A percentile compares a stretch with the other conserved stretches of the same genome.
Evolutionary conservation across 2,113 vertebrate genomes (phyloP).

Genomic region (Carollia perspicillata): DNA sequence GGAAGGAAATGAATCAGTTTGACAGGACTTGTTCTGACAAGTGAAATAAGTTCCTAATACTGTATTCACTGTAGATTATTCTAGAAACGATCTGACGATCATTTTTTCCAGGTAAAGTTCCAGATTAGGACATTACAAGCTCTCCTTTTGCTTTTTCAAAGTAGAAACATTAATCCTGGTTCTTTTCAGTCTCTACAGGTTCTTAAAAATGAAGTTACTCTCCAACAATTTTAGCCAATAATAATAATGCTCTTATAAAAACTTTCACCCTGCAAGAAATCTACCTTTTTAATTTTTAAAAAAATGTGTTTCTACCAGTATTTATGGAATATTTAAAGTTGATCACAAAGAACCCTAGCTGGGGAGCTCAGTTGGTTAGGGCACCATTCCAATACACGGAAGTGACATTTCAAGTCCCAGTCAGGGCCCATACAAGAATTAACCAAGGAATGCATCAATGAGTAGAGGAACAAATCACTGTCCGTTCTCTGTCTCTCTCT

Average conservation of each 20-base stretch:
- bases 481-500: too few relatives aligned
- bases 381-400: too few relatives aligned
- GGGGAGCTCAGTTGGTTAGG: too few relatives aligned
- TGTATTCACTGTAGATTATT: conserved; percentile 54
- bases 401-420: too few relatives aligned
- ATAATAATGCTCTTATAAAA: neutral
- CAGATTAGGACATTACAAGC: conserved; percentile 34
- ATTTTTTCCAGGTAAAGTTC: conserved; percentile 23
- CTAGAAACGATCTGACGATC: conserved; percentile 50
- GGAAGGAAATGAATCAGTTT: conserved; percentile 68
- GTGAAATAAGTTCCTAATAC: conserved; percentile 48
- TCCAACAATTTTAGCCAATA: conserved; percentile 32
- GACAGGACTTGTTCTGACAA: conserved; percentile 63
- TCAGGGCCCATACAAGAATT: too few relatives aligned
- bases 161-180: conserved; percentile 15
- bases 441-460: too few relatives aligned
- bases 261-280: neutral
- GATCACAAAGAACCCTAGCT: neutral
- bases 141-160: conserved; percentile 41
- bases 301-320: neutral
- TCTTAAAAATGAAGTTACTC: conserved; percentile 43
- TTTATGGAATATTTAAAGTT: neutral
- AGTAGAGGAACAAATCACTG: too few relatives aligned
- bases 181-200: conserved; percentile 32
- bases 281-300: neutral